Conservation (phyloP, 2,888 invertebrate genomes). For the Rhaphigaster nebulosa region DNA sequence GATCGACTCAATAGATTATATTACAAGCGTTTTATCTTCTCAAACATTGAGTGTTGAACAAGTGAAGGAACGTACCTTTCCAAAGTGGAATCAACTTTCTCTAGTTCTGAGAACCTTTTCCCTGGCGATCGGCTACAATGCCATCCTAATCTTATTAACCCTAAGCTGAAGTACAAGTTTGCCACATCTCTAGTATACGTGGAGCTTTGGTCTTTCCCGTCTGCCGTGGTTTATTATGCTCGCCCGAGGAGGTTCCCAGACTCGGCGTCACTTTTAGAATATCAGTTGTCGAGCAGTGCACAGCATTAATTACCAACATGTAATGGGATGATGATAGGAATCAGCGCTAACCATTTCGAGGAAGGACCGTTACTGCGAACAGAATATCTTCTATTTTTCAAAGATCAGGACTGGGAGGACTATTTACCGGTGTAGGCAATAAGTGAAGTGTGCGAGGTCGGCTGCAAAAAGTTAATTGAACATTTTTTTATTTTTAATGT, state of each 20-base stretch:
- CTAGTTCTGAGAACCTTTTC: neutral
- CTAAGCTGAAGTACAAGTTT: neutral
- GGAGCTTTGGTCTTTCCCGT: neutral
- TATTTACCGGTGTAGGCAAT: neutral
- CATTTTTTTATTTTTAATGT: neutral
- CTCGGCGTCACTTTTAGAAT: neutral
- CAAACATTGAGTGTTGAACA: neutral
- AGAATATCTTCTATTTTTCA: neutral
- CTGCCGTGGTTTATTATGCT: neutral
- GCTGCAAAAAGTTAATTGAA: neutral
- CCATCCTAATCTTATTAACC: neutral
- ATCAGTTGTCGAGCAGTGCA: neutral
- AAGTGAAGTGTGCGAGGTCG: neutral
- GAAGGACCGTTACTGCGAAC: neutral
- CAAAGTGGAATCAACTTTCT: neutral
- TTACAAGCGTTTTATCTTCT: neutral
- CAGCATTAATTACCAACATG: neutral
- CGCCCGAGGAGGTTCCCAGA: neutral
- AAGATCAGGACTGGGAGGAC: neutral
- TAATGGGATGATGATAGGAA: constrained; percentile 16
- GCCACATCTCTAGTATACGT: neutral
- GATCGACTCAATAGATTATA: neutral
- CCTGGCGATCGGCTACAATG: neutral
- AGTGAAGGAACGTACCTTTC: neutral
- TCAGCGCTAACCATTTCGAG: neutral